Base-by-base conservation (phyloP, 2,888 invertebrate genomes). In the Ganaspis brasiliensis region DNA sequence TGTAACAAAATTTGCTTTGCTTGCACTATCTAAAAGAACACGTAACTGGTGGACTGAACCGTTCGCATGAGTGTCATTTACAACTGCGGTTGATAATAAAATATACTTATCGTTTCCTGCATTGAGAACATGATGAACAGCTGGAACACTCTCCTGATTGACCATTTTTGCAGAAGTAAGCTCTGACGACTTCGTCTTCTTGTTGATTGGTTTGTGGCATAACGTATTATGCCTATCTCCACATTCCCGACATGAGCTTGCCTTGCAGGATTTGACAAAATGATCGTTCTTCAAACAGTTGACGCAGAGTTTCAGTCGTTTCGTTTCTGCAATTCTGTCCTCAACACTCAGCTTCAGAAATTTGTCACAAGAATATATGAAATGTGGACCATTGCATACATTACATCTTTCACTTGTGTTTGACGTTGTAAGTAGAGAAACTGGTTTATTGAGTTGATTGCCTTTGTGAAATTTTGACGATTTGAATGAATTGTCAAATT, bases 1-100 rank as follows among this genome's bases (percentile, higher is more conserved):
- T 14, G 75, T 78, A 6, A 78, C 40, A 35, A 82, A 82, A 35
- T 82, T 73, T 0, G 81, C 78, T 52, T 80, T 77, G 40, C 80
- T 77, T 4, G 76, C 79, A 19, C 74, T 76, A 57, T 80, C 79
- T 3, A 81, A 45, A 74, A 82, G 73, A 40, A 79, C 59, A 74
- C 79, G 79, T 19, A 80, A 21, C 21, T 56, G 35, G 16, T 71
- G 19, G 8, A 12, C 31, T 24, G 73, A 24, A n/a, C 74, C 76
- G 26, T 77, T 76, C 24, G 1, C 10, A 21, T 37, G 75, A 1
- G 31, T 40, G 3, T 59, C 57, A 45, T 77, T 63, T 37, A 79
- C 80, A 14, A 76, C 26, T 8, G 78, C 79, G 2, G 81, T 79
- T 1, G 77, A 67, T 73, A 81, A 72, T 37, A 76, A 16, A 2